A percentile compares a stretch with the other conserved stretches of the same genome.
Conservation (phyloP, 1,140 invertebrate species). For the Cyclargus thomasi region DNA sequence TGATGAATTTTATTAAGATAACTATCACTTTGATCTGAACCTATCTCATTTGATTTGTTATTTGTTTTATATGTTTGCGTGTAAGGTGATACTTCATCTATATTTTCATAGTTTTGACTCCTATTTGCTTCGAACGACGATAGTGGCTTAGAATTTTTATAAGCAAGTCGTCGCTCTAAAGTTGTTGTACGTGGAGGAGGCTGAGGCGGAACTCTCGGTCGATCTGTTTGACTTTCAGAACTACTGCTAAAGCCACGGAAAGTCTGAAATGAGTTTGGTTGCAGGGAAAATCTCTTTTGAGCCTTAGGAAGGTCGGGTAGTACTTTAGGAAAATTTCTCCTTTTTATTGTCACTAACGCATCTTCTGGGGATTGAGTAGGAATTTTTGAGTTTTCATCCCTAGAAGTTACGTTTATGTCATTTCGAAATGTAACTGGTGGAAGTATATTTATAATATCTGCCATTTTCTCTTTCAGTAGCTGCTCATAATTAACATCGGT, state of each 20-base stretch:
- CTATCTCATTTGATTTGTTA: conserved; percentile 20
- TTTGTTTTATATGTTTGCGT: conserved; percentile 25
- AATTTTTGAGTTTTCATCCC: conserved; percentile 58
- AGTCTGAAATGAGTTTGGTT: conserved; percentile 64
- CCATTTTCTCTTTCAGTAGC: conserved; percentile 53
- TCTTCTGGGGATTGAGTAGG: conserved; percentile 79
- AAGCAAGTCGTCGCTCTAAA: conserved; percentile 71
- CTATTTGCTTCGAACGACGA: conserved; percentile 52
- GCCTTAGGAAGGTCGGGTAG: conserved; percentile 81
- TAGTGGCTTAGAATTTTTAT: conserved; percentile 55
- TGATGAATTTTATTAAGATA: conserved; percentile 26
- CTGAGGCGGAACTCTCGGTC: conserved; percentile 75
- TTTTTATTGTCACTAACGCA: conserved; percentile 82
- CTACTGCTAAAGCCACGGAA: conserved; percentile 39
- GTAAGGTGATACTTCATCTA: conserved; percentile 43
- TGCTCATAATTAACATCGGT: conserved; percentile 73
- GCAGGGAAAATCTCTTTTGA: conserved; percentile 76
- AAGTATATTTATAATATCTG: conserved; percentile 64
- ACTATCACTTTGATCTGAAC: conserved; percentile 35
- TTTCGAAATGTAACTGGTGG: conserved; percentile 73
- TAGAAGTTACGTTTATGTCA: conserved; percentile 85
- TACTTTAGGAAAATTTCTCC: conserved; percentile 88
- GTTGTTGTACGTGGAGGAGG: conserved; percentile 80
- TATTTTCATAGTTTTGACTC: conserved; percentile 60
- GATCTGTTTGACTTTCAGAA: conserved; percentile 59